phyloP scores from a whole-genome alignment of 2,888 invertebrate genomes.

The Alsophila aescularia region DNA sequence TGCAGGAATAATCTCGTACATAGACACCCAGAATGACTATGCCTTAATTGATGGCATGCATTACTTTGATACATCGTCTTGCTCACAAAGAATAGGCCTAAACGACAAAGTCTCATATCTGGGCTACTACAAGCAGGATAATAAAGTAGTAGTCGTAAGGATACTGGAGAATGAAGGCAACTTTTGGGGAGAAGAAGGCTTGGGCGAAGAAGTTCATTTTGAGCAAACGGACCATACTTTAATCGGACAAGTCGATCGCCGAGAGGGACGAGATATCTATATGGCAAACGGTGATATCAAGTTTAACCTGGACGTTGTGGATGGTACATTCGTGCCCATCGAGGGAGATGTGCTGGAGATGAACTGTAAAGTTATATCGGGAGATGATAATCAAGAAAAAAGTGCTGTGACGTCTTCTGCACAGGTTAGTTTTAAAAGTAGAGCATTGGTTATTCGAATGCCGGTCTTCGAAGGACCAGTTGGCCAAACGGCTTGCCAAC shows the following conservation, averaged over 20 bases:
- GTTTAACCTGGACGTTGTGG: constrained; percentile 86
- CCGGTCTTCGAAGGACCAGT: too few species aligned
- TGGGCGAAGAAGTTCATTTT: constrained; percentile 58
- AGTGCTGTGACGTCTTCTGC: constrained; percentile 15
- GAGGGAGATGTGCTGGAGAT: constrained; percentile 89
- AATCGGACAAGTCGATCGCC: constrained; percentile 62
- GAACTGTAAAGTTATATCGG: constrained; percentile 78
- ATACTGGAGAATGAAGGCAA: constrained; percentile 82
- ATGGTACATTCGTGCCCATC: constrained; percentile 87
- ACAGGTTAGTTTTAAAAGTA: too few species aligned
- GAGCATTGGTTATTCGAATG: too few species aligned
- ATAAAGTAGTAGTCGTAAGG: constrained; percentile 80
- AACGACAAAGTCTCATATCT: constrained; percentile 85
- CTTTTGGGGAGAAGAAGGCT: constrained; percentile 75
- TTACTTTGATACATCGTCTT: constrained; percentile 75
- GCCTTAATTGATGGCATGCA: constrained; percentile 86
- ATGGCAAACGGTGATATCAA: constrained; percentile 84
- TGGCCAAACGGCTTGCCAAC: too few species aligned
- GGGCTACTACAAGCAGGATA: constrained; percentile 74
- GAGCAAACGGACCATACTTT: constrained; percentile 66
- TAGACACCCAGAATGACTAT: constrained; percentile 59
- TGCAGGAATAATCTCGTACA: constrained; percentile 85
- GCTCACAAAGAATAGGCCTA: constrained; percentile 63
- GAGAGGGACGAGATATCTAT: constrained; percentile 62
- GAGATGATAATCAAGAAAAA: constrained; percentile 53